A percentile compares a stretch with the other conserved stretches of the same genome.
Evolutionary conservation across 2,888 invertebrate genomes (phyloP).

Genomic region (Ophion ventricosus): DNA sequence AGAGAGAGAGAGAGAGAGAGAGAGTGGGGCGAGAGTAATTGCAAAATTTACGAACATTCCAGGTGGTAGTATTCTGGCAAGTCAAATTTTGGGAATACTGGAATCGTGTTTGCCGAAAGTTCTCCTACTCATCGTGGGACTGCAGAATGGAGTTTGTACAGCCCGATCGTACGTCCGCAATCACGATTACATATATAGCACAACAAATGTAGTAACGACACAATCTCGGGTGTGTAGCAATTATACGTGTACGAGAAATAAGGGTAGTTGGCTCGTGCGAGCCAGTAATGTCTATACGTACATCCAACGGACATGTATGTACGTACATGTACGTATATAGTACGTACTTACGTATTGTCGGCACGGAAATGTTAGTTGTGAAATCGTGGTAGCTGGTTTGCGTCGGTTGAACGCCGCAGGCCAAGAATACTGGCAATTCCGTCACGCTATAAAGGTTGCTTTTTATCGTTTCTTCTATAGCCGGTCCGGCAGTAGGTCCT

Average conservation of each 20-base stretch:
- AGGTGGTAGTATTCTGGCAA: constrained; percentile 12
- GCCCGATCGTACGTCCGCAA: constrained; percentile 44
- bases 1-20: too few relatives aligned
- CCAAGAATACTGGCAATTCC: constrained; percentile 78
- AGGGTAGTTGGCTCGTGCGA: constrained; percentile 53
- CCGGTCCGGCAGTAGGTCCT: too few relatives aligned
- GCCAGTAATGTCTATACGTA: constrained; percentile 30
- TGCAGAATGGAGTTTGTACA: constrained; percentile 29
- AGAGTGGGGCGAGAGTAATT: background rate
- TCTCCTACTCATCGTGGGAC: constrained; percentile 5
- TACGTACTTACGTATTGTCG: constrained; percentile 29
- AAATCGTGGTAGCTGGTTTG: constrained; percentile 55
- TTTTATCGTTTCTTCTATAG: constrained; percentile 76
- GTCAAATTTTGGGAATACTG: constrained; percentile 30
- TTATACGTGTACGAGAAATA: constrained; percentile 75
- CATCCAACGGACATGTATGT: background rate
- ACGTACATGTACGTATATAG: too few relatives aligned
- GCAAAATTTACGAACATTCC: constrained; percentile 43
- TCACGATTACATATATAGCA: constrained; percentile 27
- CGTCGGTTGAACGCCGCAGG: constrained; percentile 68
- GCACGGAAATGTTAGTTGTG: constrained; percentile 60
- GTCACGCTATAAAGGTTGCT: constrained; percentile 80
- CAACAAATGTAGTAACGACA: constrained; percentile 69
- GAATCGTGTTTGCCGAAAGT: constrained; percentile 28
- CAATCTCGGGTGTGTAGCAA: constrained; percentile 73